Percentiles rank a stretch among this genome's conserved stretches.
Conservation (phyloP, 2,797 vertebrate genomes). For the Falco naumanni region DNA sequence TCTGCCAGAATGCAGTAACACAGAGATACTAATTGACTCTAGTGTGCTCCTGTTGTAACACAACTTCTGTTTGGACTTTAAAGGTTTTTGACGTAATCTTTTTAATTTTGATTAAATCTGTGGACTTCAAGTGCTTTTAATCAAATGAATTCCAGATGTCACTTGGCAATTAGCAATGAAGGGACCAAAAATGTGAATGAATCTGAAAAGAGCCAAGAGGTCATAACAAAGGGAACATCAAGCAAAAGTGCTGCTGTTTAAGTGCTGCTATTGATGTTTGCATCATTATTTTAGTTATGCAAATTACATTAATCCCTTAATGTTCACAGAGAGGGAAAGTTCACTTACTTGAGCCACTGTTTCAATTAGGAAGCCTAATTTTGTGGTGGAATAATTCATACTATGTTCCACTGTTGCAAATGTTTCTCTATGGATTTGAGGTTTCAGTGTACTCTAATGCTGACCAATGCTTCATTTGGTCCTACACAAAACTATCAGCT, state of each 20-base stretch:
- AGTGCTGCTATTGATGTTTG: neutral
- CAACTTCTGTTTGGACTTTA: neutral
- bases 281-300: neutral
- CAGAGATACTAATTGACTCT: neutral
- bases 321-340: neutral
- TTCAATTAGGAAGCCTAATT: constrained; percentile 19
- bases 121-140: neutral
- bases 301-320: neutral
- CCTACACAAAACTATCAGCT: neutral
- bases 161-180: constrained; percentile 1
- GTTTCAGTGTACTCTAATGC: neutral
- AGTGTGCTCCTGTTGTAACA: neutral
- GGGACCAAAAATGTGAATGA: constrained; percentile 21
- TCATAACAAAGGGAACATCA: neutral
- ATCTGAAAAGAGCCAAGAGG: neutral
- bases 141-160: neutral
- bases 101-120: neutral
- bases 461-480: neutral
- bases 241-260: neutral
- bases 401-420: neutral
- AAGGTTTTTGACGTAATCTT: neutral
- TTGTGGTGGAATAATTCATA: neutral
- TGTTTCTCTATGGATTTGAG: neutral
- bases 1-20: neutral
- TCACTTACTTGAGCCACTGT: neutral